Evolutionary conservation across 1,140 invertebrate species (phyloP), one percentile per base, ranked within the genome.

Genomic region (Tigriopus japonicus): DNA sequence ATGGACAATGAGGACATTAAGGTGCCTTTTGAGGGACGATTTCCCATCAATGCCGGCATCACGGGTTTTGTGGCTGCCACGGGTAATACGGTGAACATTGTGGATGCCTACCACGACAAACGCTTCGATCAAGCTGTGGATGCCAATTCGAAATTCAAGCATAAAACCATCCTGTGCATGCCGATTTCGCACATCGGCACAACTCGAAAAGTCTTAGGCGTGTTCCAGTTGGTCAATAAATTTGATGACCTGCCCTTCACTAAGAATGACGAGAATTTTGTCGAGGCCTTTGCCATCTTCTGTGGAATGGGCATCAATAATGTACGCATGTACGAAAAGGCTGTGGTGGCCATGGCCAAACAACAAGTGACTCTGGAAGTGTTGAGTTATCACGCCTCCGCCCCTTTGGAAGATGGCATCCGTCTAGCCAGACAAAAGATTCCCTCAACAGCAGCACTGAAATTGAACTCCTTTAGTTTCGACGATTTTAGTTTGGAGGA

Each of bases 281-380:
- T 92, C 52, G 86, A 95, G 73, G 90, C 91, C 0, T 97, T 97
- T 74, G 87, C 90, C 59, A 93, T 97, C 66, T 97, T 96, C 74
- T 94, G 89, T 74, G 92, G 92, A 21, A 91, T 97, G 86, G 91
- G 91, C 28, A 94, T 96, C 59, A 86, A 92, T 73, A 95, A 96
- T 71, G 94, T 90, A 45, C 85, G 91, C 69, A 94, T 94, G 87
- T 96, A 93, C 69, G 90, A 96, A 72, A 89, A 85, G 71, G 86
- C 86, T 42, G 81, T 90, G 66, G 85, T 85, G 62, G 87, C 87
- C 0, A 90, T 91, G 80, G 90, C 91, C 54, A 95, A 94, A 71
- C 91, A 94, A 72, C 86, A 85, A 67, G 89, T 96, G 19, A 94
- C 91, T 0, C 74, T 97, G 55, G 91, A 96, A 73, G 88, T 94